Evolutionary conservation across 37 sponge, comb jelly and placozoan genomes (phyloP), one percentile per base, ranked within the genome.

Genomic region (Spongilla lacustris): DNA sequence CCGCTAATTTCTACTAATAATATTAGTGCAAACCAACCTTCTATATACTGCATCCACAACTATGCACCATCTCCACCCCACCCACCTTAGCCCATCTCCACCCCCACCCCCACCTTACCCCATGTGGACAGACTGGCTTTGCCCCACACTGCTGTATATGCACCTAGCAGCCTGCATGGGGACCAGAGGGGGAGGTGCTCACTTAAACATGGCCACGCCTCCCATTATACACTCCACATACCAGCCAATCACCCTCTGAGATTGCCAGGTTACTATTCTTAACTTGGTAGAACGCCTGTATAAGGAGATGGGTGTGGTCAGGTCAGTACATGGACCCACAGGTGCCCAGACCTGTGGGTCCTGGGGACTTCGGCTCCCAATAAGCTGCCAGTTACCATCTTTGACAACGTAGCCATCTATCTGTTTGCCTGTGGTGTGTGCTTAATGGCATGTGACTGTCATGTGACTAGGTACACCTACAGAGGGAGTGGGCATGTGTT

Each of bases 401-500:
- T 90, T 81, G 35, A 77, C 75, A 23, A 86, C 80, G 74, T 82
- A 92, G 2, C 90, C 95, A 71, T 70, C 85, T 28, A 95, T 90
- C 67, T 70, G 81, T 3, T 70, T 75, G 66, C 94, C 90, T 90
- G 66, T 31, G 27, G 34, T 41, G 23, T 25, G 11, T 19, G 24
- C 70, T 10, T 34, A 82, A 69, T 0, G 38, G 3, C 37, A 70
- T 9, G 26, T 41, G 25, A 24, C 66, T 6, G 50, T 38, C 48
- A 77, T 12, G 6, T 50, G 78, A 79, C 49, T 0, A 37, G 58
- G 2, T 17, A 33, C n/a, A 85, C 88, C 36, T 74, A 93, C 98
- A 87, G 28, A 88, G 84, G 26, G 84, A 70, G 78, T 98, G 98
- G 25, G 98, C 91, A 79, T 98, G 98, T 2, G 90, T 91, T 22